Evolutionary conservation across 1,140 invertebrate species (phyloP), one percentile per base, ranked within the genome.

Genomic region (Bactericera cockerelli): DNA sequence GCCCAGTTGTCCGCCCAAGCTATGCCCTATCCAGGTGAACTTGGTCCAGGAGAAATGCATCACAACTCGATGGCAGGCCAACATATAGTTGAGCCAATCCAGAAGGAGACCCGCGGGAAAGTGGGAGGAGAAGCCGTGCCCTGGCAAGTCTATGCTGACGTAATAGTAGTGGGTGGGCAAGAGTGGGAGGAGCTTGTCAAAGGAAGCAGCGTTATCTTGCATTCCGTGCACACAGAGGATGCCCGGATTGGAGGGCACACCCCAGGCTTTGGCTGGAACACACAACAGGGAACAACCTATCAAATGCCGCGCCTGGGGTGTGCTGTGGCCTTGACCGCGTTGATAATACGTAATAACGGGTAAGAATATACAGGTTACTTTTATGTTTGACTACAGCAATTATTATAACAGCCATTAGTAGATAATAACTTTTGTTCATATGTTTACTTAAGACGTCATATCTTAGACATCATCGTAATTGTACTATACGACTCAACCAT

Each of bases 51-150:
- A 66, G 55, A 85, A 72, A 63, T 78, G 67, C 28, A 79, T 69
- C 8, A 81, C 66, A 1, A 83, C 69, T 58, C 69, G 57, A 55
- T 73, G 70, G 2, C 83, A 68, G 4, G 75, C 63, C 8, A 77
- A 59, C 0, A 78, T 65, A 64, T 72, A 76, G 63, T 75, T 70
- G 6, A 74, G 64, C 42, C 65, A 72, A 22, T 76, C 67, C 25
- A 80, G 68, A 2, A 69, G 64, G 53, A 73, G 49, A 36, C 79
- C 78, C 13, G 65, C 57, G 57, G 79, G 78, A 58, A 79, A 77
- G 36, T 75, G 74, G 57, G 79, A 79, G 2, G 83, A 86, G 11
- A 70, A 70, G 1, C 86, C 86, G 71, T 86, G 82, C 1, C 82
- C 80, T 4, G 82, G 82, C 60, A 84, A 70, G 68, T 86, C 84